phyloP scores from a whole-genome alignment of 2,113 vertebrate species.

The Triplophysa rosa region DNA sequence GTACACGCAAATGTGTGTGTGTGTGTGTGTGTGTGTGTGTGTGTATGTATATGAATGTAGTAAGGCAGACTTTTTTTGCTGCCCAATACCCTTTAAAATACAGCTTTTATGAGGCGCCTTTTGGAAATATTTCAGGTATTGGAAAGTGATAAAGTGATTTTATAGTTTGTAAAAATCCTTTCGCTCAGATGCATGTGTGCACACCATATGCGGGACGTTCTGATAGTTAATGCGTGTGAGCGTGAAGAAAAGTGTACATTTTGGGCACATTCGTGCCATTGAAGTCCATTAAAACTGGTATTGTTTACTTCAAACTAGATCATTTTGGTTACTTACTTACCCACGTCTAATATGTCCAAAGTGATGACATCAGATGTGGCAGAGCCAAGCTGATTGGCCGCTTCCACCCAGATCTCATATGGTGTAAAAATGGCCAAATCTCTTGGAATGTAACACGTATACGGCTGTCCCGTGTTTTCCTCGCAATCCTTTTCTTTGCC shows the following conservation, averaged over 20 bases:
- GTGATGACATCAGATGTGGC: slow-evolving; percentile 84
- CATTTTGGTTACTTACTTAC: slow-evolving; percentile 70
- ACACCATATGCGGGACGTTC: slow-evolving; percentile 47
- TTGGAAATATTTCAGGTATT: slow-evolving; percentile 23
- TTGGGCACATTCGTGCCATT: slow-evolving; percentile 2
- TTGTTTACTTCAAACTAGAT: too few species aligned
- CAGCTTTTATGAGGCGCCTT: slow-evolving; percentile 21
- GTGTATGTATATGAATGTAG: too few species aligned
- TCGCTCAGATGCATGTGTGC: slow-evolving; percentile 44
- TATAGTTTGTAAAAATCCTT: slow-evolving; percentile 47
- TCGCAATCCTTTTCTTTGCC: slow-evolving; percentile 88
- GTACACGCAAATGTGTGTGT: not conserved
- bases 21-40: not conserved
- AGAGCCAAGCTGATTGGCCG: slow-evolving; percentile 86
- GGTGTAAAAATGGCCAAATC: slow-evolving; percentile 93
- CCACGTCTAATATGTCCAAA: slow-evolving; percentile 90
- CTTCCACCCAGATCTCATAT: slow-evolving; percentile 95
- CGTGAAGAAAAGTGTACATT: not conserved
- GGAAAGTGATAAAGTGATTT: slow-evolving; percentile 21
- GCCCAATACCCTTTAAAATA: not conserved
- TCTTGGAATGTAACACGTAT: slow-evolving; percentile 87
- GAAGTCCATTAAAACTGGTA: not conserved
- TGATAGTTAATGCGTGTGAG: slow-evolving; percentile 2
- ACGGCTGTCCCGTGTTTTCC: slow-evolving; percentile 76
- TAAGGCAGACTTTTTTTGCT: slow-evolving; percentile 2